Base-by-base conservation (phyloP, 2,797 vertebrate genomes). In the Antennarius maculatus region DNA sequence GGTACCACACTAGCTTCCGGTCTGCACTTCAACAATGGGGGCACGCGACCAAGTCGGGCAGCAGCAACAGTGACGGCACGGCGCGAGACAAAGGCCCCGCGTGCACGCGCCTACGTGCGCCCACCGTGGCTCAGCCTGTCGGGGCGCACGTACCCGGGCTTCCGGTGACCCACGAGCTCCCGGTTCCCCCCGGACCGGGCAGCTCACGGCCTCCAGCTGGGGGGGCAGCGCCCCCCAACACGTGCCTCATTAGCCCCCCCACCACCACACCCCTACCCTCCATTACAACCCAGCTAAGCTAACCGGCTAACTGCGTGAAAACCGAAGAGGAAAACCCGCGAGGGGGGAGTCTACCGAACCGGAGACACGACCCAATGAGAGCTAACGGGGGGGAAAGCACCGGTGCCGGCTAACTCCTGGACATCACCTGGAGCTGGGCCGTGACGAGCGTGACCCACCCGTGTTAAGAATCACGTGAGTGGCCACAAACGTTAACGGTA, bases 71-170 rank as follows among this genome's bases (percentile, higher is more conserved):
- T 23, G 28, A 28, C 6, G 31, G 61, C 18, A 50, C 2, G 23
- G 71, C 63, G 57, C 49, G 31, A 82, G 81, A 88, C 85, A 88
- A 89, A 89, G 86, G 85, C 86, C 89, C 54, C 78, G 80, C 64
- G 58, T 66, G 74, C 46, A 71, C 59, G 58, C 15, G 83, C 82
- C 81, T 79, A 13, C 57, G 50, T 59, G 0, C 60, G 0, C 55
- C 0, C 53, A 0, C 0, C 48, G 0, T 37, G 61, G 50, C 66
- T 9, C 28, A 10, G 14, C 59, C 4, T 13, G 14, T 7, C 60
- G 13, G 13, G 0, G 29, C 6, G 34, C 31, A 7, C n/a, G 1
- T 74, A 78, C 34, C 37, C 0, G n/a, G 23, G 28, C 45, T 18
- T 63, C 42, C 60, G 11, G 51, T 50, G 27, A 61, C 61, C 23